phyloP scores from a whole-genome alignment of 2,113 vertebrate genomes.

The Podarcis cretensis region DNA sequence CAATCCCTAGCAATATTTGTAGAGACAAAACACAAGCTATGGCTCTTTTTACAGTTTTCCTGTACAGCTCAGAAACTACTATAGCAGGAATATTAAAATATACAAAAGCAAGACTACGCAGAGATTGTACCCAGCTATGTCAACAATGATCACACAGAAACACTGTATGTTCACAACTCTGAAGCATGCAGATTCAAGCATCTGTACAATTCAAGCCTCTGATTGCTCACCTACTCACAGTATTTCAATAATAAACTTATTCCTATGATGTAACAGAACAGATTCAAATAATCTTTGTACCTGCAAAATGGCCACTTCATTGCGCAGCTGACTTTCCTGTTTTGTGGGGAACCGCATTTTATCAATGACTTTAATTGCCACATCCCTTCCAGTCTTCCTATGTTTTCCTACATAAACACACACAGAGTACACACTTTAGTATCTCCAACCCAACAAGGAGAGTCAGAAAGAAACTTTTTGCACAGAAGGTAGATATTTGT shows the following conservation, averaged over 20 bases:
- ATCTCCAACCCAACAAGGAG: neutral
- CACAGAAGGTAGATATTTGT: neutral
- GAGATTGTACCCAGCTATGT: neutral
- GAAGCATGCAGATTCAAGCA: neutral
- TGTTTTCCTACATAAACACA: constrained; percentile 87
- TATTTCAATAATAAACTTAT: neutral
- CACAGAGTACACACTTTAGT: neutral
- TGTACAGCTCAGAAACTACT: neutral
- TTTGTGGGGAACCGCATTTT: constrained; percentile 99
- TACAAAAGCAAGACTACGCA: neutral
- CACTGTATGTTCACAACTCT: neutral
- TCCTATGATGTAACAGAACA: neutral
- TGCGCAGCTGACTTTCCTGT: constrained; percentile 97
- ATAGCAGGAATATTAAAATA: neutral
- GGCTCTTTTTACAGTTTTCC: neutral
- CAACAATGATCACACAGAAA: neutral
- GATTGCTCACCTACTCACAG: neutral
- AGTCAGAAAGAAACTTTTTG: neutral
- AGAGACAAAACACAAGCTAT: neutral
- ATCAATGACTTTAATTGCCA: constrained; percentile 98
- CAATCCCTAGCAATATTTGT: neutral
- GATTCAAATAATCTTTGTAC: constrained; percentile 74
- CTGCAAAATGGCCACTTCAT: constrained; percentile 99
- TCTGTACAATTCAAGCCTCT: too few species aligned
- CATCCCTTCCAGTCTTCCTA: constrained; percentile 96